Base-by-base conservation (phyloP, 2,113 vertebrate genomes). In the Dipodomys merriami region DNA sequence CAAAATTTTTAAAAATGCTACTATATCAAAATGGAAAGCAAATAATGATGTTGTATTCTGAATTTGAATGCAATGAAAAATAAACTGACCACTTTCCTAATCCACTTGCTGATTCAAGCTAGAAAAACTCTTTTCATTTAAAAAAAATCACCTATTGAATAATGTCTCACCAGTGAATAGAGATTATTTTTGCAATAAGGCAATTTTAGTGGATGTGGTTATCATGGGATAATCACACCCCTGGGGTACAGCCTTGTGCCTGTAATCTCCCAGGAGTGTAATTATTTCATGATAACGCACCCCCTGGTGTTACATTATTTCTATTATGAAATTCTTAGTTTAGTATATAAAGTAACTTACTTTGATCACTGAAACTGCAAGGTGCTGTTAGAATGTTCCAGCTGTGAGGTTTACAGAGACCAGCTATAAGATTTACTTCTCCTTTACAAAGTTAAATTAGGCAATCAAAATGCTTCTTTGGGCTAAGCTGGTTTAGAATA, bases 181-280 rank as follows among this genome's bases (percentile, higher is more conserved):
- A 98, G 98, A 98, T 98, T 98, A 98, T 98, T 98, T 98, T 97
- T 98, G 97, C 98, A 98, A 98, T 98, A 98, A 98, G 97, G 98
- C 98, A 98, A 97, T 98, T 98, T 98, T 97, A 97, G 97, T 98
- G 92, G 98, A 98, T 97, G 97, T 97, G 97, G 98, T 98, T 98
- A 98, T 98, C 98, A 97, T 98, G 97, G 98, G 98, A 98, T 98
- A 98, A 98, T 98, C 98, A 98, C 97, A 98, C 97, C 96, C 98
- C 98, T 98, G 98, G 98, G 98, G 98, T 98, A 97, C 97, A 98
- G 98, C 93, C 98, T 98, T 98, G 96, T 95, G 95, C 97, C 98
- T 98, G 98, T 98, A 98, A 98, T 98, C 98, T 98, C 97, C 97
- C 97, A 98, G 97, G 97, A 98, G 97, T 98, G 98, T 98, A 98